These are phyloP conservation scores for Caerostris extrusa DNA, from an alignment of 1,140 invertebrate genomes.

Conservation along the genomic window DNA sequence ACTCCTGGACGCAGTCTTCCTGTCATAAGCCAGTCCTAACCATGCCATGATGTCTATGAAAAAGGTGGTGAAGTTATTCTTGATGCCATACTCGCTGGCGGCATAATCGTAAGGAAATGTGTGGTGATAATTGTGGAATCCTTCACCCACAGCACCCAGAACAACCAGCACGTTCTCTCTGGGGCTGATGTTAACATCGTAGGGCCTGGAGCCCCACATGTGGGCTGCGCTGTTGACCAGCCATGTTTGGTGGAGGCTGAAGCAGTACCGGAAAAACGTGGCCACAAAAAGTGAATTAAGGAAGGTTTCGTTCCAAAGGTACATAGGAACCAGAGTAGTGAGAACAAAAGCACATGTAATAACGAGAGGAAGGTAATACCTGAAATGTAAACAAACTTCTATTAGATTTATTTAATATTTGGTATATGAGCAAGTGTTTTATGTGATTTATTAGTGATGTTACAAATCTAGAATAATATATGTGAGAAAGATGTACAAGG, in stretches of 20 bases:
- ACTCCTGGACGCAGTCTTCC: slow-evolving; percentile 82
- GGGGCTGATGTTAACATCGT: slow-evolving; percentile 83
- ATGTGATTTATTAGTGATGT: no score
- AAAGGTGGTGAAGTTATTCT: slow-evolving; percentile 82
- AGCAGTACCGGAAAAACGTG: slow-evolving; percentile 89
- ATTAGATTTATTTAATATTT: no score
- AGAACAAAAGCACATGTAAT: slow-evolving; percentile 85
- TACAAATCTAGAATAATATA: no score
- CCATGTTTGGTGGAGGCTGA: slow-evolving; percentile 82
- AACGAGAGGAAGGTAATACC: no score
- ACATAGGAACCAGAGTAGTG: slow-evolving; percentile 91
- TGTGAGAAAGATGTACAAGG: no score
- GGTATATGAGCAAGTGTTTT: no score
- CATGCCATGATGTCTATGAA: slow-evolving; percentile 86
- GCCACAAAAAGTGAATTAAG: slow-evolving; percentile 86
- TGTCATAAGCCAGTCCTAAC: slow-evolving; percentile 86
- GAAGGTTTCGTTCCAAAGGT: slow-evolving; percentile 91
- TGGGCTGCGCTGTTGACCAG: slow-evolving; percentile 83
- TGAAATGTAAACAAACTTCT: no score
- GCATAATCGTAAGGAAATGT: slow-evolving; percentile 89
- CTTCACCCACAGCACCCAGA: slow-evolving; percentile 83
- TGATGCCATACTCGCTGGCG: slow-evolving; percentile 86
- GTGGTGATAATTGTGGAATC: slow-evolving; percentile 90
- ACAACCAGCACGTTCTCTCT: slow-evolving; percentile 83
- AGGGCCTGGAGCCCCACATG: slow-evolving; percentile 82